Percentiles rank a stretch among this genome's conserved stretches.
Conservation (phyloP, 2,888 invertebrate genomes). For the Lochmaea capreae region DNA sequence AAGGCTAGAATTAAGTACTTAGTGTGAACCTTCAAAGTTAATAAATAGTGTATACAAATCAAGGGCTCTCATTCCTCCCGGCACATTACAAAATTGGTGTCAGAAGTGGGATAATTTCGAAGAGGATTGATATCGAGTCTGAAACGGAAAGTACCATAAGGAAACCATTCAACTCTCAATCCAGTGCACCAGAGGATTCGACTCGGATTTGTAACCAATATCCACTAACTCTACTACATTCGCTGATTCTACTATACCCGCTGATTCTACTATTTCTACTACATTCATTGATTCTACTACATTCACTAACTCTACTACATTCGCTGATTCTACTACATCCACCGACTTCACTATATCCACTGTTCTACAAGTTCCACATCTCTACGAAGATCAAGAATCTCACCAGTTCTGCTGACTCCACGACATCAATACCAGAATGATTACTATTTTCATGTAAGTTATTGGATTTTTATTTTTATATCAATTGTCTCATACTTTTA, state of each 20-base stretch:
- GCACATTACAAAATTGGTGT: constrained; percentile 33
- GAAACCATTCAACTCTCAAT: background rate
- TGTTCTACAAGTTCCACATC: background rate
- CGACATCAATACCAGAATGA: background rate
- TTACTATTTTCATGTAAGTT: background rate
- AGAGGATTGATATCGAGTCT: background rate
- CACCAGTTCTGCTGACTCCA: background rate
- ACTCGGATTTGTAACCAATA: background rate
- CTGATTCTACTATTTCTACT: background rate
- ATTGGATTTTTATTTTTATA: background rate
- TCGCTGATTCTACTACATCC: background rate
- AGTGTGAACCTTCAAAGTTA: too few species aligned
- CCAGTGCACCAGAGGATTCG: background rate
- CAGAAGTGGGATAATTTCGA: constrained; percentile 27
- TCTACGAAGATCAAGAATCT: background rate
- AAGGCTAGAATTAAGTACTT: too few species aligned
- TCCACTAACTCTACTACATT: background rate
- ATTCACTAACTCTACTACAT: background rate
- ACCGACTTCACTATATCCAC: background rate
- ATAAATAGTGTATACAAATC: too few species aligned
- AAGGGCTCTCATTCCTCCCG: background rate
- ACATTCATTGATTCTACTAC: background rate
- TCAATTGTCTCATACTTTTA: background rate
- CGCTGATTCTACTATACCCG: background rate
- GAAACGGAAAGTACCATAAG: background rate